Conservation (phyloP, 2,888 invertebrate genomes). For the Dasypogon diadema region DNA sequence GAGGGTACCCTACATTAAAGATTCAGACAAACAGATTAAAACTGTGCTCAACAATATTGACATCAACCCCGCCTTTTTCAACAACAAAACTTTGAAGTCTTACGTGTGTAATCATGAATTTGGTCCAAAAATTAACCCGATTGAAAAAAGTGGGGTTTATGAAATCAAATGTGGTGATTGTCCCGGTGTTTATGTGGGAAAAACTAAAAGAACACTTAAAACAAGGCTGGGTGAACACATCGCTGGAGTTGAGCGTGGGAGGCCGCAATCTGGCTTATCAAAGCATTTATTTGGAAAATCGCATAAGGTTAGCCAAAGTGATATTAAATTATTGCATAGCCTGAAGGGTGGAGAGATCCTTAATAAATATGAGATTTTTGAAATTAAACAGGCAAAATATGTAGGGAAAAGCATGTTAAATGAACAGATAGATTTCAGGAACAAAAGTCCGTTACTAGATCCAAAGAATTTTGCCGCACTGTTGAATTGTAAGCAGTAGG, state of each 20-base stretch:
- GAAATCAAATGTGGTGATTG: neutral
- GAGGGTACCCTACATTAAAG: neutral
- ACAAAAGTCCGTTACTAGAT: neutral
- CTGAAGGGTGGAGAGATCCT: neutral
- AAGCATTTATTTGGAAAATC: neutral
- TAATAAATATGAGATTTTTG: neutral
- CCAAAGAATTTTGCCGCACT: too few species aligned
- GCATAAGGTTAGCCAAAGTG: neutral
- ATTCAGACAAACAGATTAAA: neutral
- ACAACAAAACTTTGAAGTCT: too few species aligned
- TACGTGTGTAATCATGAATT: too few species aligned
- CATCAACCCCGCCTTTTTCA: too few species aligned
- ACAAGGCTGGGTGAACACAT: neutral
- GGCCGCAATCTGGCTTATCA: neutral
- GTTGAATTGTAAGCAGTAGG: neutral
- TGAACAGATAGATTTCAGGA: neutral
- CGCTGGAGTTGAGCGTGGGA: neutral
- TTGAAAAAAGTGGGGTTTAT: neutral
- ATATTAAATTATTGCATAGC: neutral
- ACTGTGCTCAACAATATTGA: too few species aligned
- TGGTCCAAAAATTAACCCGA: too few species aligned
- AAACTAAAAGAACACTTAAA: neutral
- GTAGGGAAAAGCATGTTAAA: neutral
- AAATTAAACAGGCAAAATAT: neutral
- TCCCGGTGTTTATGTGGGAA: neutral